Conservation (phyloP, 2,113 vertebrate species). For the Callionymus lyra region DNA sequence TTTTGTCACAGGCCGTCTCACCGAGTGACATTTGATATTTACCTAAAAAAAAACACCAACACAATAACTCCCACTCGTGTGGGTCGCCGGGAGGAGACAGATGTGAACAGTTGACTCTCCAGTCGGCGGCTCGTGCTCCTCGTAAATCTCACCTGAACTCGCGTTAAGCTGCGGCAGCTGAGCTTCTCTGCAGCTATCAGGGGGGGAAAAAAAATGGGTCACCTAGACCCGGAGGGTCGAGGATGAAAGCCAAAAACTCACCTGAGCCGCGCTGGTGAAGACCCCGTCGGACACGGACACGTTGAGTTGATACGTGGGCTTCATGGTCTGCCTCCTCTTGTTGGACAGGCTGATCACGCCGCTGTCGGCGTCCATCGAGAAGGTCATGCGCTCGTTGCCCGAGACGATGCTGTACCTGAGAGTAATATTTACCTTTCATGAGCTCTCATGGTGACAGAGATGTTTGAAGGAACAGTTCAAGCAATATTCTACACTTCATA, state of each 20-base stretch:
- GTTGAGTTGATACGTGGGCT: constrained; percentile 81
- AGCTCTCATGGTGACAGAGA: background rate
- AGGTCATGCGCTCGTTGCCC: constrained; percentile 87
- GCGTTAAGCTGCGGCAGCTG: constrained; percentile 33
- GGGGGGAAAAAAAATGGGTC: background rate
- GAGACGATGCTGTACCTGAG: constrained; percentile 82
- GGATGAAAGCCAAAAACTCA: constrained; percentile 12
- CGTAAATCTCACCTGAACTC: constrained; percentile 26
- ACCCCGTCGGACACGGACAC: constrained; percentile 94
- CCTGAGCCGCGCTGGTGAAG: constrained; percentile 88
- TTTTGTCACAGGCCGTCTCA: too few relatives aligned
- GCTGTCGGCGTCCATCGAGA: constrained; percentile 79
- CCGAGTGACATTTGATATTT: too few relatives aligned
- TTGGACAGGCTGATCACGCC: constrained; percentile 85
- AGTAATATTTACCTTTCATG: background rate
- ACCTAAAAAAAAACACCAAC: too few relatives aligned
- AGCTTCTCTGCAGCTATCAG: constrained; percentile 9
- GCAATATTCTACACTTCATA: too few relatives aligned
- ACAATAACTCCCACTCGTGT: too few relatives aligned
- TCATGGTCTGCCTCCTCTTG: constrained; percentile 84
- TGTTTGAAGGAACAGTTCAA: too few relatives aligned
- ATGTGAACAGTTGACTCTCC: too few relatives aligned
- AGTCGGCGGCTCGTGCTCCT: constrained; percentile 23
- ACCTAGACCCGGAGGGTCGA: too few relatives aligned
- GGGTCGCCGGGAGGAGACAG: too few relatives aligned